Percentiles rank a stretch among this genome's conserved stretches.
Conservation (phyloP, 2,888 invertebrate genomes). For the Folsomia candida region DNA sequence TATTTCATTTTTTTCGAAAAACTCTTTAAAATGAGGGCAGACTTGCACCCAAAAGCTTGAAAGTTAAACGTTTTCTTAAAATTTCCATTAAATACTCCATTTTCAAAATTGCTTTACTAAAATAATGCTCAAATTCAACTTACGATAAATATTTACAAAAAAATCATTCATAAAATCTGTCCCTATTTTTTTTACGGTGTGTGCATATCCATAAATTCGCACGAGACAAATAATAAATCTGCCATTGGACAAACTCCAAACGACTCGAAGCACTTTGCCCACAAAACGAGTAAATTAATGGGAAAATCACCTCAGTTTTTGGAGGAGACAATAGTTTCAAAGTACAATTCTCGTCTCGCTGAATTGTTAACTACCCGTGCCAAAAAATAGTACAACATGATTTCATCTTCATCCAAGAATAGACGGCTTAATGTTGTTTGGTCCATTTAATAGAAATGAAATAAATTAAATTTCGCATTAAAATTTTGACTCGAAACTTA, state of each 20-base stretch:
- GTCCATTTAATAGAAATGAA: constrained; percentile 4
- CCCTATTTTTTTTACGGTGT: too few relatives aligned
- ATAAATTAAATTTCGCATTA: not conserved
- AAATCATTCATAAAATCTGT: too few relatives aligned
- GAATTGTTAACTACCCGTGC: not conserved
- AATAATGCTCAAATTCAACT: too few relatives aligned
- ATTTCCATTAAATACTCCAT: too few relatives aligned
- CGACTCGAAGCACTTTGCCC: constrained; percentile 16
- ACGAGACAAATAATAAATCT: constrained; percentile 20
- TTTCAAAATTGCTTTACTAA: too few relatives aligned
- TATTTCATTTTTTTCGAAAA: too few relatives aligned
- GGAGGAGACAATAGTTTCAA: not conserved
- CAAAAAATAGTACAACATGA: not conserved
- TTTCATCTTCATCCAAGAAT: not conserved
- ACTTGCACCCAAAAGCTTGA: too few relatives aligned
- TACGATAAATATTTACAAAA: too few relatives aligned
- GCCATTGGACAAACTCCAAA: constrained; percentile 13
- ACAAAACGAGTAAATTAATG: constrained; percentile 18
- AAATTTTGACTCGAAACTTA: not conserved
- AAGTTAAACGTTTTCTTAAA: too few relatives aligned
- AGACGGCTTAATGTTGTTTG: not conserved
- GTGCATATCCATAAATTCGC: constrained; percentile 14
- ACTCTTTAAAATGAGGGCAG: too few relatives aligned
- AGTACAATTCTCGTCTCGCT: not conserved
- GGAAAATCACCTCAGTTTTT: not conserved